Conservation (phyloP, 1,140 invertebrate genomes). For the Drosophila ercepeae region DNA sequence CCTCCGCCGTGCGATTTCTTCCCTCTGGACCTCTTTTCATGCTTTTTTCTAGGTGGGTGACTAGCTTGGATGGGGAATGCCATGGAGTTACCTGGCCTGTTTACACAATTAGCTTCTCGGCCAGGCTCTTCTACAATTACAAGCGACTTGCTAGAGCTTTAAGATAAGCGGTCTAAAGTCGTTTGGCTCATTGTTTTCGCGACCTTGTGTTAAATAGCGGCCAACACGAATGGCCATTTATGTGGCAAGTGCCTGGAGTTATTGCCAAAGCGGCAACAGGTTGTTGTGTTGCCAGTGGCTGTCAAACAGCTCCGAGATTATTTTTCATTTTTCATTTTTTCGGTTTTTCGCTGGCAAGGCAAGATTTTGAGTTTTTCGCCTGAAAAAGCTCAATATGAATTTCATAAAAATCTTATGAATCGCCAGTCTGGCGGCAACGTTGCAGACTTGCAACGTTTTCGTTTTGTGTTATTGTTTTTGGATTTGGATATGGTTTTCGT, state of each 20-base stretch:
- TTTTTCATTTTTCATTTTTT: slow-evolving; percentile 2
- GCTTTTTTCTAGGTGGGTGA: slow-evolving; percentile 5
- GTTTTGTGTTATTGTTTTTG: too few relatives aligned
- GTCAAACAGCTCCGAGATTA: slow-evolving; percentile 40
- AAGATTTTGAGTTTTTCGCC: slow-evolving; percentile 42
- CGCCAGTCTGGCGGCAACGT: slow-evolving; percentile 68
- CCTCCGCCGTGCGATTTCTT: slow-evolving; percentile 15
- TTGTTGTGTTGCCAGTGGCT: slow-evolving; percentile 46
- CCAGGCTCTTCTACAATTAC: slow-evolving; percentile 49
- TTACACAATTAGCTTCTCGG: slow-evolving; percentile 59
- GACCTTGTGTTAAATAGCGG: slow-evolving; percentile 71
- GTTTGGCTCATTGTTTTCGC: slow-evolving; percentile 63
- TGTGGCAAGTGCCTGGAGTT: slow-evolving; percentile 19
- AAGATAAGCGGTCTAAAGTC: slow-evolving; percentile 62
- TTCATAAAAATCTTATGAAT: slow-evolving; percentile 26
- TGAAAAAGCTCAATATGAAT: slow-evolving; percentile 51
- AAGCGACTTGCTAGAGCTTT: too few relatives aligned
- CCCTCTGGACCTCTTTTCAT: slow-evolving; percentile 4
- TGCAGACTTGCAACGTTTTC: slow-evolving; percentile 54
- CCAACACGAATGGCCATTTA: slow-evolving; percentile 52
- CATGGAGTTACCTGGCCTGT: slow-evolving; percentile 27
- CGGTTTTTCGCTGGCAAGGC: slow-evolving; percentile 22
- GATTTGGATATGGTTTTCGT: too few relatives aligned
- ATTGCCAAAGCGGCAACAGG: slow-evolving; percentile 59
- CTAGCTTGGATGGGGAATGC: slow-evolving; percentile 1